Percentiles rank a stretch among this genome's conserved stretches.
Evolutionary conservation across 2,113 vertebrate species (phyloP).

Genomic region (Nannospalax galili): DNA sequence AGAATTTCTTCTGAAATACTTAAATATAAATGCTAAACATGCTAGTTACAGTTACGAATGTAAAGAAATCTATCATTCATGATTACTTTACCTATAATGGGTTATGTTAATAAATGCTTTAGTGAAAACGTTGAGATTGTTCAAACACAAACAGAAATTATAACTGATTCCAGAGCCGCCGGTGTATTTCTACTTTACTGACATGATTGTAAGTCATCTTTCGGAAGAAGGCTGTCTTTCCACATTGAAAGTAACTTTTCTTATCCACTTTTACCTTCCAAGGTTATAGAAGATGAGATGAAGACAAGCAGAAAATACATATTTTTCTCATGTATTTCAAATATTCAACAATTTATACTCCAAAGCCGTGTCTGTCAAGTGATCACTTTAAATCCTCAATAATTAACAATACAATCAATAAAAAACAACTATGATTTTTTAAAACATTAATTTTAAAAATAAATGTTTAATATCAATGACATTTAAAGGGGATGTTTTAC

Average conservation of each 20-base stretch:
- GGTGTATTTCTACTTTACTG: not conserved
- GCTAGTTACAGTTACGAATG: not conserved
- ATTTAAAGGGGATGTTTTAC: not conserved
- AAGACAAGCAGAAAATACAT: not conserved
- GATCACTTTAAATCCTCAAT: not conserved
- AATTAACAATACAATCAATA: not conserved
- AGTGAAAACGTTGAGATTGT: not conserved
- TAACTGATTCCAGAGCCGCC: not conserved
- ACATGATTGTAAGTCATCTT: not conserved
- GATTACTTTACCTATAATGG: conserved; percentile 6
- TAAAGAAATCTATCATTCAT: not conserved
- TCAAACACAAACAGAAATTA: conserved; percentile 3
- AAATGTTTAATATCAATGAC: not conserved
- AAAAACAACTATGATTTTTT: not conserved
- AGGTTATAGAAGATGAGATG: not conserved
- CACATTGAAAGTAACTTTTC: not conserved
- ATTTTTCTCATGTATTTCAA: not conserved
- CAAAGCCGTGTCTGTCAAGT: not conserved
- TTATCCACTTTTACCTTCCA: not conserved
- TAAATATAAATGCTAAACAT: not conserved
- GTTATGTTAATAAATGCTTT: not conserved
- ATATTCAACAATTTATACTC: not conserved
- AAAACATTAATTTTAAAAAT: not conserved
- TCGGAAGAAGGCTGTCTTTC: not conserved
- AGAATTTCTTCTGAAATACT: not conserved